These are phyloP conservation scores for Pampusana beccarii DNA, from an alignment of 2,113 vertebrate genomes.

Conservation along the genomic window DNA sequence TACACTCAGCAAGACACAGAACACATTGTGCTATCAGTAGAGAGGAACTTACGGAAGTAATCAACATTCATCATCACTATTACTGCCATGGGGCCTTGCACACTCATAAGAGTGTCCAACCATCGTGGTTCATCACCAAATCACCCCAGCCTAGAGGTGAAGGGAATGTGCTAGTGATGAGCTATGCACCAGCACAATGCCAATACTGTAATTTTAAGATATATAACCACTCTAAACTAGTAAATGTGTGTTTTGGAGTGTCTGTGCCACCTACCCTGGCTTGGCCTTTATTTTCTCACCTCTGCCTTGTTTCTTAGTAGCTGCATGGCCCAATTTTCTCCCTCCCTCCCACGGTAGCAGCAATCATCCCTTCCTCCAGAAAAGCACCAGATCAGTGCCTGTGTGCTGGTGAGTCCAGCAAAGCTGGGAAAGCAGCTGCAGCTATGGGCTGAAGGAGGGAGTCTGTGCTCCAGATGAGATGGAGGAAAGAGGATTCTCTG, in stretches of 20 bases:
- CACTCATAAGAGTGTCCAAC: not conserved
- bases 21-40: not conserved
- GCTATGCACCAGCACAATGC: not conserved
- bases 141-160: not conserved
- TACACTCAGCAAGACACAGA: not conserved
- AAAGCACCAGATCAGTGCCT: not conserved
- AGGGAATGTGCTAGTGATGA: not conserved
- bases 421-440: not conserved
- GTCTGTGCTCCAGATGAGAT: not conserved
- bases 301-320: not conserved
- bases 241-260: not conserved
- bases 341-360: not conserved
- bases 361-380: not conserved
- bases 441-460: not conserved
- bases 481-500: not conserved
- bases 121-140: not conserved
- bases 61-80: not conserved
- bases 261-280: not conserved
- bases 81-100: not conserved
- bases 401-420: not conserved
- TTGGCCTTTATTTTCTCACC: not conserved
- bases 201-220: not conserved
- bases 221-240: not conserved
- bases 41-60: not conserved
- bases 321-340: not conserved